A percentile compares a stretch with the other conserved stretches of the same genome.
phyloP scores from a whole-genome alignment of 1,140 invertebrate genomes.

The Argopecten irradians region DNA sequence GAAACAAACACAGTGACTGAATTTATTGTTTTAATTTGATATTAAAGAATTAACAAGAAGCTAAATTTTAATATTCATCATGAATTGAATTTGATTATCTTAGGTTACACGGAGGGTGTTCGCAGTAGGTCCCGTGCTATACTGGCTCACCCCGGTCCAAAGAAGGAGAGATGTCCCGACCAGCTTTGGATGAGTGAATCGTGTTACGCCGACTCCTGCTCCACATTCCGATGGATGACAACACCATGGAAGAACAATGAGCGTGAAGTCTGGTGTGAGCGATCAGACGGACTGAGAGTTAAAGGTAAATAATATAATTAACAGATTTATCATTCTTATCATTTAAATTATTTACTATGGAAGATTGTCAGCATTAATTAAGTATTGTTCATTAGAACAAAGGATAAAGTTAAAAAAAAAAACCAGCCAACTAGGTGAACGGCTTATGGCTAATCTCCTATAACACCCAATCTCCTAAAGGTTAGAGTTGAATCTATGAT shows the following conservation, averaged over 20 bases:
- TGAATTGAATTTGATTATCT: neutral
- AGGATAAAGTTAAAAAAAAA: neutral
- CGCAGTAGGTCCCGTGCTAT: constrained; percentile 78
- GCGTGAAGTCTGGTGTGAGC: constrained; percentile 74
- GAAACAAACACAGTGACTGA: too few relatives aligned
- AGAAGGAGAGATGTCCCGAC: constrained; percentile 75
- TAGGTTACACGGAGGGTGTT: constrained; percentile 68
- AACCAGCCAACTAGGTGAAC: neutral
- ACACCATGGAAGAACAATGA: constrained; percentile 56
- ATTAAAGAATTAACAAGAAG: too few relatives aligned
- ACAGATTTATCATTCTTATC: too few relatives aligned
- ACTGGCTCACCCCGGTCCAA: constrained; percentile 70
- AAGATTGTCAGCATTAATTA: neutral
- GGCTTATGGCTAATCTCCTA: too few relatives aligned
- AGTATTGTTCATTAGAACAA: neutral
- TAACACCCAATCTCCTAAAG: neutral
- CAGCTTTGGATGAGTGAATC: constrained; percentile 77
- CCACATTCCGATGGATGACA: constrained; percentile 76
- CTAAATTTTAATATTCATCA: too few relatives aligned
- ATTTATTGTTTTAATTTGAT: too few relatives aligned
- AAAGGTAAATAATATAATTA: constrained; percentile 76
- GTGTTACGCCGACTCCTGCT: constrained; percentile 77
- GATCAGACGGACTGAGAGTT: constrained; percentile 78
- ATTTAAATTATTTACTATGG: neutral
- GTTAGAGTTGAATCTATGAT: neutral